Evolutionary conservation across 92 coral and sea anemone species (phyloP), one percentile per base, ranked within the genome.

Genomic region (Siderastrea siderea): DNA sequence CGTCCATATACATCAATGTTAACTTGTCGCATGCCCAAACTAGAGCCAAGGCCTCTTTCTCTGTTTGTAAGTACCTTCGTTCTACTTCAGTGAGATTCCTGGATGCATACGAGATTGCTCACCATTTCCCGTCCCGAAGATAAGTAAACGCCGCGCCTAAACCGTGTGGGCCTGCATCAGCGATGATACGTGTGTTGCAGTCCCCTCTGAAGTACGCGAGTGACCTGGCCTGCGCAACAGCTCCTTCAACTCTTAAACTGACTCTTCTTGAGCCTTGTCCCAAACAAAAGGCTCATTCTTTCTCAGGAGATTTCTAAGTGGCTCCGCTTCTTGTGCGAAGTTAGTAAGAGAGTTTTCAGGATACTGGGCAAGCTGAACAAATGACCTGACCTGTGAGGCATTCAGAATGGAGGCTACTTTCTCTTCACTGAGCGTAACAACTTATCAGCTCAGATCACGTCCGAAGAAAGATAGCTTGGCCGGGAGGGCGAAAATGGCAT

Each of bases 141-240:
- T 91, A 84, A 61, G 86, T 60, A 51, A 90, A 48, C 61, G 75
- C 92, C 14, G 86, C 83, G n/a, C 92, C 91, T 6, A 83, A 51
- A 46, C 80, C 94, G 8, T 55, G 47, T 15, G 94, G 92, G 6
- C 94, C 90, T 75, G 90, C 87, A 83, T 88, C 87, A 7, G 94
- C 87, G 16, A 87, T 85, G 52, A 86, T 81, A 48, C 86, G 66
- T 10, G 89, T 82, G 64, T 77, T 72, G 43, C 91, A 91, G 47
- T 88, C 76, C 44, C 85, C 82, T 62, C 68, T 53, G 85, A 92
- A 84, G 67, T 84, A 92, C 48, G 95, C 90, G 71, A 92, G 92
- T 6, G 92, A 63, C 47, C 66, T 63, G 47, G 81, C 87, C 60
- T 55, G 75, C 16, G 85, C 49, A 61, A 92, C 47, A 85, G 85